These are phyloP conservation scores for Omphaloscelis lunosa DNA, from an alignment of 2,888 invertebrate species.

Conservation along the genomic window DNA sequence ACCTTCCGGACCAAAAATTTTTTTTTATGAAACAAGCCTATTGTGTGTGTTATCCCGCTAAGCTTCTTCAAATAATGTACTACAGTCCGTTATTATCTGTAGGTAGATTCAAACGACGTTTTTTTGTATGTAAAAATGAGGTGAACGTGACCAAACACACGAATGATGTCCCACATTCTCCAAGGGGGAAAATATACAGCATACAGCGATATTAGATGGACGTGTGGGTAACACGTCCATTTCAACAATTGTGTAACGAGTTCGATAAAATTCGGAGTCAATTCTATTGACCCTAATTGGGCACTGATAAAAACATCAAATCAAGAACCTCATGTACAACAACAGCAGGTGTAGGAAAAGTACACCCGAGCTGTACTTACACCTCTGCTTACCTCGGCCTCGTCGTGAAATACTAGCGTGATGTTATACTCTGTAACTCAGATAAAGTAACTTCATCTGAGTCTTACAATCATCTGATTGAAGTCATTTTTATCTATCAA, in stretches of 20 bases:
- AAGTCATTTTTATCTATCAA: constrained; percentile 8
- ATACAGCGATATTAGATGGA: not conserved
- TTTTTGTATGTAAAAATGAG: not conserved
- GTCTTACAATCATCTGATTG: constrained; percentile 1
- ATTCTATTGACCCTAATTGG: not conserved
- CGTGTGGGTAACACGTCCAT: too few species aligned
- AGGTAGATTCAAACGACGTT: not conserved
- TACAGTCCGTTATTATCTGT: not conserved
- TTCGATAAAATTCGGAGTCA: too few species aligned
- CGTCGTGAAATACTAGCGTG: not conserved
- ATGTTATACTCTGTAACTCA: not conserved
- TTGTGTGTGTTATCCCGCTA: too few species aligned
- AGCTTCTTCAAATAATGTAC: not conserved
- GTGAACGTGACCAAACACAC: not conserved
- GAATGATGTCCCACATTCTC: too few species aligned
- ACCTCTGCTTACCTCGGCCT: not conserved
- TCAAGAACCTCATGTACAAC: not conserved
- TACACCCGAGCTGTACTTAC: not conserved
- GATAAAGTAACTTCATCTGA: not conserved
- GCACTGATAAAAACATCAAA: not conserved
- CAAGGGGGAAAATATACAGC: too few species aligned
- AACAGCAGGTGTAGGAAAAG: not conserved
- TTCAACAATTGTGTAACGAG: not conserved
- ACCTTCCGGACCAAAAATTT: too few species aligned
- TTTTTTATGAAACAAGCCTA: too few species aligned